Conservation (phyloP, 2,113 vertebrate genomes). For the Oenanthe melanoleuca region DNA sequence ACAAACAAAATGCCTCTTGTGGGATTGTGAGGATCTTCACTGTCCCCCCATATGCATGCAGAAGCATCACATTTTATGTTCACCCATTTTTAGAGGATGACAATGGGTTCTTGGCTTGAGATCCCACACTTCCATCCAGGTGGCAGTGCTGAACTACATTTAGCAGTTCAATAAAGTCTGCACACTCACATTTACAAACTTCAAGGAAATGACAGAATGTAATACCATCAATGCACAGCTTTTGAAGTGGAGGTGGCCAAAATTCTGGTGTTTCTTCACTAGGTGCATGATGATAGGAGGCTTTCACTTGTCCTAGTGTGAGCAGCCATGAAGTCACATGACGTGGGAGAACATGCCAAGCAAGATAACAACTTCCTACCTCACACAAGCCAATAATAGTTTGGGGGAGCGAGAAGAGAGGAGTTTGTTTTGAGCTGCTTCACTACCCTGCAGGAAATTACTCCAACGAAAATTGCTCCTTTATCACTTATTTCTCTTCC, state of each 20-base stretch:
- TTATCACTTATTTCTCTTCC: neutral
- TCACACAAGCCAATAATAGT: neutral
- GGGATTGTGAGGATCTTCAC: neutral
- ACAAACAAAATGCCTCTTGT: neutral
- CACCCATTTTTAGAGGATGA: neutral
- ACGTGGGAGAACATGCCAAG: neutral
- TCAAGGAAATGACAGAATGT: neutral
- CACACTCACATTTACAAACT: neutral
- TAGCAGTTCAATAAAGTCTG: neutral
- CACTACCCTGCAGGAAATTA: neutral
- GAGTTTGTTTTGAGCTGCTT: neutral
- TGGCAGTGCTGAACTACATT: neutral
- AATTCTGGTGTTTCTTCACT: neutral
- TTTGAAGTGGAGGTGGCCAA: neutral
- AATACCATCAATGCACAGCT: neutral
- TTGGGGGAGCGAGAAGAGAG: neutral
- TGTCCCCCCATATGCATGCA: neutral
- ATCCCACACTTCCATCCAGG: neutral
- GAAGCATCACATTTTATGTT: neutral
- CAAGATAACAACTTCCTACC: neutral
- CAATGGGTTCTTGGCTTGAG: neutral
- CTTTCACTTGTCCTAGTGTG: neutral
- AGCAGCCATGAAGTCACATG: neutral
- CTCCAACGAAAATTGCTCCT: neutral
- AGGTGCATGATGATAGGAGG: neutral